Base-by-base conservation (phyloP, 2,888 invertebrate genomes). In the Neuroscelio doddi region DNA sequence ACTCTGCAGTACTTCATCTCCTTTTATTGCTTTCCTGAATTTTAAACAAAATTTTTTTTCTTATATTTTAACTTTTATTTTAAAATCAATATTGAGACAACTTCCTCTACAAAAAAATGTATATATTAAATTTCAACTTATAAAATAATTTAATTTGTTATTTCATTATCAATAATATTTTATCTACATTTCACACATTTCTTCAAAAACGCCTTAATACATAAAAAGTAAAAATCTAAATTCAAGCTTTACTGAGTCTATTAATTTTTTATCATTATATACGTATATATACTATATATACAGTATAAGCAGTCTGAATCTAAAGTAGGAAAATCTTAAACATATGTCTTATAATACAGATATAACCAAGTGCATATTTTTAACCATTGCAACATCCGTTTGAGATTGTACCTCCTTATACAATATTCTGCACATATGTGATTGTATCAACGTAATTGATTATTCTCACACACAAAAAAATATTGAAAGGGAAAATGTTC, bases 361-460 rank as follows among this genome's bases (percentile, higher is more conserved):
- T 65, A 65, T 65, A 65, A 65, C 65, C 65, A 65, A 65, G 65
- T 61, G 65, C 65, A 65, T 61, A 57, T 65, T 56, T 65, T 53
- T 58, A 53, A 50, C 30, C 42, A 51, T 59, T 55, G 56, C 51
- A 21, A 21, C 21, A 21, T 21, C 5, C 5, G 21, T 21, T 21
- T 5, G 5, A 21, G 2, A 21, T 5, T 21, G 21, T 53, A 53
- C 57, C 42, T 39, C 57, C 52, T 49, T 41, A 58, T 58, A 53
- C 47, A 47, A 51, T 50, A 21, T 3, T 3, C 38, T 53, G 12
- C 46, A 44, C 15, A 46, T 21, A 14, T 21, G 44, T 36, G 57
- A 57, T 42, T 15, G 12, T 39, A 36, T 53, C 34, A 52, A 21
- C 21, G 21, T 21, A 21, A 21, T 53, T 17, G 49, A 38, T 56